These are phyloP conservation scores for Lucifuga dentata DNA, from an alignment of 2,113 vertebrate genomes.

Conservation along the genomic window DNA sequence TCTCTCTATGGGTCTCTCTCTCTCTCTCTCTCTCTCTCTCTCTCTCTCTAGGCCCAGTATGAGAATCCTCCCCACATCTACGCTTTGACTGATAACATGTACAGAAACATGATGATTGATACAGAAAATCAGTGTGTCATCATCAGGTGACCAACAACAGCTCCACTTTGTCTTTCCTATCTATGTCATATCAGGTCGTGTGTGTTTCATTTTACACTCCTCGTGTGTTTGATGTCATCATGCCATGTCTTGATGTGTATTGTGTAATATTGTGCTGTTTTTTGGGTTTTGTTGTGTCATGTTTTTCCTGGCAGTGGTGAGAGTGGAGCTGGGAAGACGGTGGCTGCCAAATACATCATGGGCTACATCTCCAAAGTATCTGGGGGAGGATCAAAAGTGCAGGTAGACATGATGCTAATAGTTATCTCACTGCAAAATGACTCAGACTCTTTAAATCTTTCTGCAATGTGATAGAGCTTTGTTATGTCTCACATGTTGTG, in stretches of 20 bases:
- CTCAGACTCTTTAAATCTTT: neutral
- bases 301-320: conserved; percentile 85
- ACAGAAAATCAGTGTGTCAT: conserved; percentile 97
- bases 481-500: conserved; percentile 4
- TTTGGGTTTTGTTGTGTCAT: neutral
- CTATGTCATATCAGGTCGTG: neutral
- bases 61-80: conserved; percentile 98
- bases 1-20: neutral
- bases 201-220: no score
- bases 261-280: neutral
- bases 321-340: conserved; percentile 96
- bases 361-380: conserved; percentile 99
- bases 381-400: conserved; percentile 94
- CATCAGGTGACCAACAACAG: conserved; percentile 79
- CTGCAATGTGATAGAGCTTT: neutral
- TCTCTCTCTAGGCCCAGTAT: conserved; percentile 90
- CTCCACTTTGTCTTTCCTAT: neutral
- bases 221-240: neutral
- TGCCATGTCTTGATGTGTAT: conserved; percentile 1
- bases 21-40: neutral
- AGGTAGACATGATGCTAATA: conserved; percentile 80
- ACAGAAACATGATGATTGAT: conserved; percentile 98
- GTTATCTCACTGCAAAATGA: neutral
- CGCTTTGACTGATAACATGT: conserved; percentile 96
- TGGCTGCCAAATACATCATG: conserved; percentile 99